Conservation (phyloP, 2,113 vertebrate species). For the Ceuthmochares aereus region DNA sequence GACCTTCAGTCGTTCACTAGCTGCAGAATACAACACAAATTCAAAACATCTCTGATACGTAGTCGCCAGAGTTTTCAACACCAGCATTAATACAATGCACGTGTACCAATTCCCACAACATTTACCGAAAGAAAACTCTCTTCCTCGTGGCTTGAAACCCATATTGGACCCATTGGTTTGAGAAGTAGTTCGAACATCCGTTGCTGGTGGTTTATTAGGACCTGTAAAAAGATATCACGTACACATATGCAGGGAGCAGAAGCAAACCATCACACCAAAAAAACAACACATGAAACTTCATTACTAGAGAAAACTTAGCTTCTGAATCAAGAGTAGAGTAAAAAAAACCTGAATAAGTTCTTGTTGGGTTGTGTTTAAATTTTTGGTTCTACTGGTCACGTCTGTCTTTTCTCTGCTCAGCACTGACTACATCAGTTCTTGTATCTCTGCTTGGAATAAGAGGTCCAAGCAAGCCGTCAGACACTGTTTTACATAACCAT, state of each 20-base stretch:
- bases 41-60: neutral
- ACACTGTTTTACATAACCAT: neutral
- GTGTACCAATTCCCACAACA: neutral
- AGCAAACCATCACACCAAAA: neutral
- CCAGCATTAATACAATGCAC: neutral
- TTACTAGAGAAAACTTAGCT: neutral
- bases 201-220: constrained; percentile 57
- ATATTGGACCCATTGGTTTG: constrained; percentile 73
- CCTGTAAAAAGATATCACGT: constrained; percentile 44
- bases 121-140: constrained; percentile 84
- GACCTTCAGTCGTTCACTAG: neutral
- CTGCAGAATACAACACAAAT: neutral
- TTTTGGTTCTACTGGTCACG: neutral
- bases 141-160: constrained; percentile 67
- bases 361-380: neutral
- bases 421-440: neutral
- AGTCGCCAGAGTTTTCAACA: neutral
- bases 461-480: neutral
- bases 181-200: constrained; percentile 44
- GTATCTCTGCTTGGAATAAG: neutral
- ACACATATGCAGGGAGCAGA: neutral
- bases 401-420: neutral
- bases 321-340: neutral
- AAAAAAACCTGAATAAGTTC: neutral
- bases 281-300: neutral